Conservation (phyloP, 2,888 invertebrate species). For the Mamestra brassicae region DNA sequence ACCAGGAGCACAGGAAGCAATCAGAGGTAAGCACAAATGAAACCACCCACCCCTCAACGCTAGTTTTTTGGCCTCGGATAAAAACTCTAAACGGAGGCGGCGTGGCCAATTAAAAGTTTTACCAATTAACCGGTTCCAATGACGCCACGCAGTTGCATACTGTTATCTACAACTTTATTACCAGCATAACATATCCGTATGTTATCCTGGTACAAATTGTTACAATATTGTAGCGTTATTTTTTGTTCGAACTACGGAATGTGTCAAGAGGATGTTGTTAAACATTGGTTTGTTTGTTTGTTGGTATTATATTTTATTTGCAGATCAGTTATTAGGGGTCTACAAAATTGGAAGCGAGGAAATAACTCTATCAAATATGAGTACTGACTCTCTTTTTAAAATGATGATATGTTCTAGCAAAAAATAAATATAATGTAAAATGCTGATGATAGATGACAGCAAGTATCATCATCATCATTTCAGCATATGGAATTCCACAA, state of each 20-base stretch:
- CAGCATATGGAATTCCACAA: no score
- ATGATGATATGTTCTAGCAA: no score
- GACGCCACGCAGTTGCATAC: conserved; percentile 60
- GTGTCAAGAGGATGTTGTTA: background rate
- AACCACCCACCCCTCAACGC: conserved; percentile 32
- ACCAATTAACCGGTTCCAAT: conserved; percentile 73
- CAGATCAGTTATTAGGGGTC: background rate
- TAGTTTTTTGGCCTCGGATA: conserved; percentile 57
- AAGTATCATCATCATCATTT: no score
- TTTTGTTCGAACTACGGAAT: conserved; percentile 12
- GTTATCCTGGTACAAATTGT: conserved; percentile 33
- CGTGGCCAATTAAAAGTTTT: conserved; percentile 76
- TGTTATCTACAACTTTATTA: conserved; percentile 52
- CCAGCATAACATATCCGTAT: conserved; percentile 31
- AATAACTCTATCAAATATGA: no score
- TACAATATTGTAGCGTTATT: conserved; percentile 2
- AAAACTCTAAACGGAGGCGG: conserved; percentile 63
- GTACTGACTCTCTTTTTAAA: no score
- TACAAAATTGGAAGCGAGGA: background rate
- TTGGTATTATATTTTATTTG: background rate
- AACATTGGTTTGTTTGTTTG: background rate
- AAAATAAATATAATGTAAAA: no score
- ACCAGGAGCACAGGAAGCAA: background rate
- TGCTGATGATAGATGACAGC: no score
- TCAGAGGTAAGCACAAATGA: conserved; percentile 1